Percentiles rank a stretch among this genome's conserved stretches.
These are phyloP conservation scores for Micrasema minimum DNA, from an alignment of 1,140 invertebrate species.

Conservation along the genomic window DNA sequence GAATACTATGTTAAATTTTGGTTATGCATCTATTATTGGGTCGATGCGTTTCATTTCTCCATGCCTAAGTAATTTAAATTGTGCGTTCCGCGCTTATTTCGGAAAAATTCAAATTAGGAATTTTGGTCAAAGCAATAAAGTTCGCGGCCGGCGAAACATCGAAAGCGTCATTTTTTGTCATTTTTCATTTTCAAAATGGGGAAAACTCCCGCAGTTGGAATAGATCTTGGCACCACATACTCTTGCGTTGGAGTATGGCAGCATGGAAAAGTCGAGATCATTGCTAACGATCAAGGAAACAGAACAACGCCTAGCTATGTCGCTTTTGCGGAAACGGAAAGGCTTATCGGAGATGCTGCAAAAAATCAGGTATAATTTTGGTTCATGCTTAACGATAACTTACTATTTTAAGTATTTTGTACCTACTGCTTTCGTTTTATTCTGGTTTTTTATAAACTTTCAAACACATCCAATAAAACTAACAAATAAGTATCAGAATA, in stretches of 20 bases:
- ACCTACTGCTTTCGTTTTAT: neutral
- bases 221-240: constrained; percentile 83
- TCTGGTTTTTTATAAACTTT: too few relatives aligned
- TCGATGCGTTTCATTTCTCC: constrained; percentile 22
- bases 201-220: constrained; percentile 74
- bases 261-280: constrained; percentile 90
- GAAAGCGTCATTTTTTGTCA: constrained; percentile 3
- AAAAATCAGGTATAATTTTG: constrained; percentile 73
- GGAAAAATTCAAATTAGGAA: constrained; percentile 10
- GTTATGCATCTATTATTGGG: too few relatives aligned
- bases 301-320: constrained; percentile 91
- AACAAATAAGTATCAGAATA: too few relatives aligned
- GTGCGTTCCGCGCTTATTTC: constrained; percentile 9
- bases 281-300: constrained; percentile 93
- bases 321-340: constrained; percentile 89
- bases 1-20: too few relatives aligned
- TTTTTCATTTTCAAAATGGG: constrained; percentile 47
- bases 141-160: neutral
- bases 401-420: neutral
- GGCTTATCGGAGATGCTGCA: constrained; percentile 87
- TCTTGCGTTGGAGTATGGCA: constrained; percentile 84
- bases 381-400: neutral
- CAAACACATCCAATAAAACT: too few relatives aligned
- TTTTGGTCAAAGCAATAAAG: constrained; percentile 8
- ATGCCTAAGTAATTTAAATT: constrained; percentile 2